A percentile compares a stretch with the other conserved stretches of the same genome.
Evolutionary conservation across 2,888 invertebrate species (phyloP).

Genomic region (Drosophila greeni): DNA sequence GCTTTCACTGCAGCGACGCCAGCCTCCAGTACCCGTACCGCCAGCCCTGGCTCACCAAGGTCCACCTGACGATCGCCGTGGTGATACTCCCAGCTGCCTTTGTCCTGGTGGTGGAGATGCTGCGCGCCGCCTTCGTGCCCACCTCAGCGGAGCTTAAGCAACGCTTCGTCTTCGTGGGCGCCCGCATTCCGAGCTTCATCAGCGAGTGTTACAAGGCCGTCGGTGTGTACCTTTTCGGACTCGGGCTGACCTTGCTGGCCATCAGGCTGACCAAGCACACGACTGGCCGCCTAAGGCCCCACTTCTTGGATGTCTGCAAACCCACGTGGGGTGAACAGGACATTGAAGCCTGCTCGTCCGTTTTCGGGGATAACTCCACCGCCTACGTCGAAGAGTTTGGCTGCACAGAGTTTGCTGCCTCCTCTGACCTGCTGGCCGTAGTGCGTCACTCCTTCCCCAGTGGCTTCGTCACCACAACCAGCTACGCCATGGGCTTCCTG

Average conservation of each 20-base stretch:
- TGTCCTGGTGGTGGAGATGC: slow-evolving; percentile 67
- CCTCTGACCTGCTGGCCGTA: slow-evolving; percentile 53
- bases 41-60: slow-evolving; percentile 61
- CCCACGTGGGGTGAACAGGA: slow-evolving; percentile 59
- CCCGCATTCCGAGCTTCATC: slow-evolving; percentile 68
- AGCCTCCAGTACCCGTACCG: slow-evolving; percentile 89
- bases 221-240: slow-evolving; percentile 71
- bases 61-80: slow-evolving; percentile 67
- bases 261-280: slow-evolving; percentile 50
- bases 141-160: slow-evolving; percentile 51
- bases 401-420: slow-evolving; percentile 65
- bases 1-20: slow-evolving; percentile 97
- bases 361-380: slow-evolving; percentile 16
- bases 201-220: slow-evolving; percentile 73
- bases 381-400: slow-evolving; percentile 56
- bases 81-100: slow-evolving; percentile 67
- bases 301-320: slow-evolving; percentile 71
- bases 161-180: slow-evolving; percentile 66
- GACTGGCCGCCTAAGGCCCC: slow-evolving; percentile 68
- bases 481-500: slow-evolving; percentile 72
- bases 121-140: slow-evolving; percentile 67
- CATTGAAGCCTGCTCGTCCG: slow-evolving; percentile 30
- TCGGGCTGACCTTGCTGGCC: slow-evolving; percentile 62
- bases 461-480: slow-evolving; percentile 52
- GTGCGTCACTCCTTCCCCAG: slow-evolving; percentile 74